Evolutionary conservation across 1,140 invertebrate species (phyloP), one percentile per base, ranked within the genome.

Genomic region (Mactra quadrangularis): DNA sequence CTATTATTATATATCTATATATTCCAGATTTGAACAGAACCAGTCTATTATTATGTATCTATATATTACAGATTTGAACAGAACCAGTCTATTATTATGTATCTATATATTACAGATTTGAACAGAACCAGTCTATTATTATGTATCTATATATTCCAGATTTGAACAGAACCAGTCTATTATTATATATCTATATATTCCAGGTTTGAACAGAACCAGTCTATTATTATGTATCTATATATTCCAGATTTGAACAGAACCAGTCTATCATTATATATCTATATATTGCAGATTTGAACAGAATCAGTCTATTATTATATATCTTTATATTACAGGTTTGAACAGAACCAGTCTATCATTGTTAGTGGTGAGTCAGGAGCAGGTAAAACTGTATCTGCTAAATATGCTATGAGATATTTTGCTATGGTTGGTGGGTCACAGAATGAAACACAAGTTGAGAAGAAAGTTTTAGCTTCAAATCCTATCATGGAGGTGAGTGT

Each of bases 241-340:
- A 88, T 84, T 86, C 47, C 88, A 96, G 96, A 83, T 98, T 99
- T 93, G 96, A 96, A 78, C 95, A 96, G 87, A 97, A 99, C 92
- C 98, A 99, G 91, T 99, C 98, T 82, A 99, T 99, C 85, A 99
- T 99, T n/a, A n/a, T n/a, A n/a, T n/a, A n/a, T n/a, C n/a, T n/a
- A n/a, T n/a, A n/a, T n/a, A n/a, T n/a, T n/a, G n/a, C n/a, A n/a
- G n/a, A n/a, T n/a, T n/a, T n/a, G n/a, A n/a, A n/a, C n/a, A n/a
- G n/a, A n/a, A n/a, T n/a, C n/a, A n/a, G n/a, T 59, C 41, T 47
- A 52, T 74, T 22, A 25, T 72, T 68, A 15, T 29, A 59, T 29
- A 35, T 70, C 15, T 74, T 74, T 71, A 29, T 53, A 88, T 84
- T 86, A 47, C 88, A 96, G 96, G 83, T 98, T 99, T 93, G 96